Base-by-base conservation (phyloP, 2,797 vertebrate genomes). In the Sandelia bainsii region DNA sequence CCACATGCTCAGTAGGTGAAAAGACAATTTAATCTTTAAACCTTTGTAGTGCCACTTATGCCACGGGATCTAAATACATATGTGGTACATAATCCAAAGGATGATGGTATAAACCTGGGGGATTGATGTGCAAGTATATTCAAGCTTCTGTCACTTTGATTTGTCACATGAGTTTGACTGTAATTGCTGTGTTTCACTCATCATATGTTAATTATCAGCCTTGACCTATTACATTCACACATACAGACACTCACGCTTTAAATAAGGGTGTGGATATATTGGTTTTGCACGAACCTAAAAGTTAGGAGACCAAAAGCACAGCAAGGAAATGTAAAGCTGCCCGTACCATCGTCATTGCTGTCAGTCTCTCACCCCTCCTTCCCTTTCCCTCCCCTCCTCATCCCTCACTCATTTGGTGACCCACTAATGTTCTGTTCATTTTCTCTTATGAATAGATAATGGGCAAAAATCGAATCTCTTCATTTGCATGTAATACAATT, bases 401-500 rank as follows among this genome's bases (percentile, higher is more conserved):
- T 27, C 39, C 65, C 79, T 74, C 84, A 65, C 62, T 84, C 84
- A 81, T 85, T 79, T 75, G 67, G 72, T 97, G 96, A 97, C 96
- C 96, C 96, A 93, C 95, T 97, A 96, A 97, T 91, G 95, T 95
- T 96, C 95, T 96, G 95, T 97, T 97, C 95, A 97, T 95, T 96
- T 94, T 96, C 91, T 96, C 96, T 97, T 97, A 97, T 97, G 96
- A 96, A 97, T 84, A 97, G 96, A 97, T 97, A 98, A 98, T 97
- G 94, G 95, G 76, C 94, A 94, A 93, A 96, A 97, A 97, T 96
- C 96, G 95, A 97, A 97, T 97, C 96, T 97, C 96, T 98, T 98
- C 96, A 97, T 98, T 97, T 97, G 96, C 94, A 96, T 97, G 97
- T 97, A 97, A 98, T 97, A 95, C 93, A 97, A 98, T 97, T 97